These are phyloP conservation scores for Sphaerophoria taeniata DNA, from an alignment of 2,888 invertebrate species.

Conservation along the genomic window DNA sequence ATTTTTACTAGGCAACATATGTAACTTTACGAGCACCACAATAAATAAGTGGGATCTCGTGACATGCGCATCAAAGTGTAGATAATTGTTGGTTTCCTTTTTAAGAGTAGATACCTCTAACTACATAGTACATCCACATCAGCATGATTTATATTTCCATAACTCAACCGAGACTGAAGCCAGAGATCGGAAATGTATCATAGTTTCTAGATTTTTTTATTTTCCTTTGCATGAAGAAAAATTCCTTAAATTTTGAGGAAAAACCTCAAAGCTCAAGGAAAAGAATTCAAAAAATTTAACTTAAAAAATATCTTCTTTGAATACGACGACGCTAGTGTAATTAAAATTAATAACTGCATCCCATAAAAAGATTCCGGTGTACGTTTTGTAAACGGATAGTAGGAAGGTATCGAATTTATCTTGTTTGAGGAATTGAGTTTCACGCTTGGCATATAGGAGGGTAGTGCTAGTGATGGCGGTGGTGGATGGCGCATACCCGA, in stretches of 20 bases:
- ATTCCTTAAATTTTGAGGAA: background rate
- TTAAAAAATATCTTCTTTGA: conserved; percentile 36
- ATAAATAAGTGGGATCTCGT: too few relatives aligned
- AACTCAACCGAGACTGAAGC: too few relatives aligned
- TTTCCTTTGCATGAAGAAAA: background rate
- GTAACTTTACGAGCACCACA: too few relatives aligned
- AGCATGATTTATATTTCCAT: too few relatives aligned
- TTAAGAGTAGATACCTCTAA: too few relatives aligned
- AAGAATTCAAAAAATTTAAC: conserved; percentile 38
- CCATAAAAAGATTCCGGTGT: conserved; percentile 64
- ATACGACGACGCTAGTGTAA: conserved; percentile 55
- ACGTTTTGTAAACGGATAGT: background rate
- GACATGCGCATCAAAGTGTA: too few relatives aligned
- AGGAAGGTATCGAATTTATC: conserved; percentile 53
- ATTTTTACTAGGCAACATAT: too few relatives aligned
- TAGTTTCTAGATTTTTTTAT: background rate
- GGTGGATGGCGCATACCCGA: conserved; percentile 45
- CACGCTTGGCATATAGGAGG: conserved; percentile 59
- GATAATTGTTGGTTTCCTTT: too few relatives aligned
- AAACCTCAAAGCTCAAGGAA: conserved; percentile 10
- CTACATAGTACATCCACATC: too few relatives aligned
- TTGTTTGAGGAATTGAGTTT: conserved; percentile 65
- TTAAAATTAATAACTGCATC: conserved; percentile 71
- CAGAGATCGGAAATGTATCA: too few relatives aligned
- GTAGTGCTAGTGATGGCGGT: conserved; percentile 15